A percentile compares a stretch with the other conserved stretches of the same genome.
phyloP scores from a whole-genome alignment of 2,113 vertebrate genomes.

The Lipophrys pholis region DNA sequence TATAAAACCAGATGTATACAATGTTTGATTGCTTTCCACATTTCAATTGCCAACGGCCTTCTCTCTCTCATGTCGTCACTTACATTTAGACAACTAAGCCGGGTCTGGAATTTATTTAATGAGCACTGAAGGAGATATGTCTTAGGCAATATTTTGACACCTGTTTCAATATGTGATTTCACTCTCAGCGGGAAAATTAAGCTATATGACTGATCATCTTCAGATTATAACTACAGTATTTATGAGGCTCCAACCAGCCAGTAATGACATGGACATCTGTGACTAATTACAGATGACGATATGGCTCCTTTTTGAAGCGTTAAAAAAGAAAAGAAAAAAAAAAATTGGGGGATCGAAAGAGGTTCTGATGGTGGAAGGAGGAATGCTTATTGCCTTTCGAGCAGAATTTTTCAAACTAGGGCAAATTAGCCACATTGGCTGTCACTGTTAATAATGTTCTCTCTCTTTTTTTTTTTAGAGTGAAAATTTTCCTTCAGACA shows the following conservation, averaged over 20 bases:
- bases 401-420: background rate
- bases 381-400: background rate
- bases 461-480: too few species aligned
- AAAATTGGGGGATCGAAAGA: background rate
- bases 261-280: slow-evolving; percentile 30
- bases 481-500: too few species aligned
- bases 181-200: slow-evolving; percentile 44
- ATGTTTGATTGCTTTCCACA: slow-evolving; percentile 19
- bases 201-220: slow-evolving; percentile 45
- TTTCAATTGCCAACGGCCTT: slow-evolving; percentile 26
- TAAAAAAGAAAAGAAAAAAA: background rate
- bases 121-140: slow-evolving; percentile 23
- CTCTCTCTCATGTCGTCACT: background rate
- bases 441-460: too few species aligned
- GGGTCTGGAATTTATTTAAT: slow-evolving; percentile 41
- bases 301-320: slow-evolving; percentile 2
- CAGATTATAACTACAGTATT: slow-evolving; percentile 37
- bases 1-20: slow-evolving; percentile 5
- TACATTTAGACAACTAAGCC: slow-evolving; percentile 26
- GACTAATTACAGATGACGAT: slow-evolving; percentile 28
- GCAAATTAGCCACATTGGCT: background rate
- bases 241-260: slow-evolving; percentile 22
- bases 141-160: slow-evolving; percentile 51
- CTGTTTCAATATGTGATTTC: slow-evolving; percentile 67
- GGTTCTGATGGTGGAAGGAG: background rate